Conservation (phyloP, 1,140 invertebrate species). For the Drosophila quadrilineata region DNA sequence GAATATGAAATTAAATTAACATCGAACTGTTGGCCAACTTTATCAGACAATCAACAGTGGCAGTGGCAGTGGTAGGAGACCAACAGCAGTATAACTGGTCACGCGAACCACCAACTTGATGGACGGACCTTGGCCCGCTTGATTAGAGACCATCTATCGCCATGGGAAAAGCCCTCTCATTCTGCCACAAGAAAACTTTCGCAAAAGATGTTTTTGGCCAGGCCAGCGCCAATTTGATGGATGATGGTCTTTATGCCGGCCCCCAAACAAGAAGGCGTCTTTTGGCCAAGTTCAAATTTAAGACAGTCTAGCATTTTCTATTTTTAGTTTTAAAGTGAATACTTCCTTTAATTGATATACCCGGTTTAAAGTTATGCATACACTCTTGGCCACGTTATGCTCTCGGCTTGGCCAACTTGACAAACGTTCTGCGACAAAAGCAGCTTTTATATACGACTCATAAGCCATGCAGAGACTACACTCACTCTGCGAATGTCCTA, state of each 20-base stretch:
- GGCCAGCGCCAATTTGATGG: slow-evolving; percentile 51
- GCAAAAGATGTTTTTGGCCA: slow-evolving; percentile 37
- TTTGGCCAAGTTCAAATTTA: slow-evolving; percentile 6
- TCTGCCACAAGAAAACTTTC: slow-evolving; percentile 21
- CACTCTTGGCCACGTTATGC: background rate
- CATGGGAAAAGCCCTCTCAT: slow-evolving; percentile 12
- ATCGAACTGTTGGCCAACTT: slow-evolving; percentile 46
- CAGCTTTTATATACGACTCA: slow-evolving; percentile 9
- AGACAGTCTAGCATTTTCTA: background rate
- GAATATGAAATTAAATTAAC: slow-evolving; percentile 59
- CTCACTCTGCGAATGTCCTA: slow-evolving; percentile 1
- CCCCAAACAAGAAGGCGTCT: background rate
- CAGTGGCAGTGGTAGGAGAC: too few species aligned
- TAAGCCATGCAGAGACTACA: background rate
- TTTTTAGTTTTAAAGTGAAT: background rate
- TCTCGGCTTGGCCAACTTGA: background rate
- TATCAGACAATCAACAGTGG: slow-evolving; percentile 30
- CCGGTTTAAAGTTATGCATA: background rate
- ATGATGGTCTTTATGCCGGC: too few species aligned
- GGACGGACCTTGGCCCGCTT: slow-evolving; percentile 16
- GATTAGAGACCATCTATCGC: slow-evolving; percentile 43
- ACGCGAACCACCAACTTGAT: slow-evolving; percentile 9
- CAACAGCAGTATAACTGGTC: background rate
- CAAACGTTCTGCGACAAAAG: background rate
- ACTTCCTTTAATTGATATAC: too few species aligned